Evolutionary conservation across 1,140 invertebrate species (phyloP).

Genomic region (Gryllus bimaculatus): DNA sequence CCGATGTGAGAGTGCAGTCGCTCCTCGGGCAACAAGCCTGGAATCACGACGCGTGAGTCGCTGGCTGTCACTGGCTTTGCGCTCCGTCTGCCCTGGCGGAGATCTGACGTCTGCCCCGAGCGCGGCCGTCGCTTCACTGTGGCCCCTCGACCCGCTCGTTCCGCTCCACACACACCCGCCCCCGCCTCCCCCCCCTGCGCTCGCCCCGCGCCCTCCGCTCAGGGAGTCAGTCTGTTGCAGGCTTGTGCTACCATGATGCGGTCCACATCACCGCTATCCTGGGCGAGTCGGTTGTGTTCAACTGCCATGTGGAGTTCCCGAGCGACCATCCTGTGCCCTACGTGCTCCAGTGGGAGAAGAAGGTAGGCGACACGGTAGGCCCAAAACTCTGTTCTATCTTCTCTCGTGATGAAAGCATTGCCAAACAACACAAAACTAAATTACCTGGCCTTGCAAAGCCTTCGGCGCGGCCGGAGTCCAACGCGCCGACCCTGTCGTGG

Average conservation of each 20-base stretch:
- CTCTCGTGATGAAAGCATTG: constrained; percentile 3
- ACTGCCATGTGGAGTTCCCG: constrained; percentile 92
- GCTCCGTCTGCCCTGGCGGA: too few species aligned
- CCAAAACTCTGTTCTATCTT: constrained; percentile 16
- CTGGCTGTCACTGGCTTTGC: too few species aligned
- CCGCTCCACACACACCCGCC: constrained; percentile 25
- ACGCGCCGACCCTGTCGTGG: neutral
- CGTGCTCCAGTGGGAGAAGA: constrained; percentile 96
- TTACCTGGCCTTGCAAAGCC: neutral
- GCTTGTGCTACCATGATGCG: constrained; percentile 69
- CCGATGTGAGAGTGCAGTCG: too few species aligned
- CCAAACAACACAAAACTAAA: constrained; percentile 1
- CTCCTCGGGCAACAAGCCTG: too few species aligned
- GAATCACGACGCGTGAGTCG: too few species aligned
- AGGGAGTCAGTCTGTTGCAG: constrained; percentile 32
- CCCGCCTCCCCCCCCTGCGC: constrained; percentile 29
- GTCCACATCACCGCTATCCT: constrained; percentile 91
- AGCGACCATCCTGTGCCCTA: constrained; percentile 89
- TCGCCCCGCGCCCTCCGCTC: neutral
- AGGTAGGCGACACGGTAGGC: constrained; percentile 85
- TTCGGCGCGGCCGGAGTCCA: neutral
- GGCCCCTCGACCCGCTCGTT: constrained; percentile 34
- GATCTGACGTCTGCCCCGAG: too few species aligned
- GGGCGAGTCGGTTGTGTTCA: constrained; percentile 90
- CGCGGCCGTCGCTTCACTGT: constrained; percentile 47